Evolutionary conservation across 2,797 vertebrate genomes (phyloP).

Genomic region (Florisuga fusca): DNA sequence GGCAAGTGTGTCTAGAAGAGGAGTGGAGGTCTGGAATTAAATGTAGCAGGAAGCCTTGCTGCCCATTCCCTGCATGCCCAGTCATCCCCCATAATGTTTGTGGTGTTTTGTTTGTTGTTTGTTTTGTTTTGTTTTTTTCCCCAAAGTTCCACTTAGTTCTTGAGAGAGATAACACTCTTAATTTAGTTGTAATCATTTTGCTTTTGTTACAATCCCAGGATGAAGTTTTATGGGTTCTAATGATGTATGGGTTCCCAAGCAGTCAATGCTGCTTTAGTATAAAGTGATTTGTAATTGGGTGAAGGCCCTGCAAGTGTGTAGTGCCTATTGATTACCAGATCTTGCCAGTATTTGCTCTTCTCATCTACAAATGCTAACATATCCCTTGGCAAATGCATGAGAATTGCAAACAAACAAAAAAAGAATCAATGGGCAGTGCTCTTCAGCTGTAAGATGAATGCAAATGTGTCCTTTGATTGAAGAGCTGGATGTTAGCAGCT

Average conservation of each 20-base stretch:
- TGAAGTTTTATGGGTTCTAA: not conserved
- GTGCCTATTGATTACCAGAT: not conserved
- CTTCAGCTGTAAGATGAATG: conserved; percentile 20
- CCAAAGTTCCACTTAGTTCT: not conserved
- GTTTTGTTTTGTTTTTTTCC: not conserved
- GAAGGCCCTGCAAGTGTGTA: not conserved
- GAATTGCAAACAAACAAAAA: not conserved
- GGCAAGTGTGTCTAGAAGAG: conserved; percentile 34
- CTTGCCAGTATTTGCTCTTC: not conserved
- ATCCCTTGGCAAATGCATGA: not conserved
- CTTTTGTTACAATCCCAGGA: not conserved
- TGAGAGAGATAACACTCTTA: not conserved
- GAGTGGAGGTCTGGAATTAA: conserved; percentile 36
- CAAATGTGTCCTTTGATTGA: not conserved
- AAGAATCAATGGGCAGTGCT: conserved; percentile 30
- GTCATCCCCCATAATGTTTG: not conserved
- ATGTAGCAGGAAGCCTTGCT: conserved; percentile 29
- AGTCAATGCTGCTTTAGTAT: not conserved
- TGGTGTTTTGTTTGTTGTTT: not conserved
- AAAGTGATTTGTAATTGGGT: not conserved
- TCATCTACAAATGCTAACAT: not conserved
- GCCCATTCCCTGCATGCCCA: conserved; percentile 1
- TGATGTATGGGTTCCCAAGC: not conserved
- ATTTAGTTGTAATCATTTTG: not conserved
- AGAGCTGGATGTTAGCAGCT: not conserved